Evolutionary conservation across 2,113 vertebrate species (phyloP).

Genomic region (Procavia capensis): DNA sequence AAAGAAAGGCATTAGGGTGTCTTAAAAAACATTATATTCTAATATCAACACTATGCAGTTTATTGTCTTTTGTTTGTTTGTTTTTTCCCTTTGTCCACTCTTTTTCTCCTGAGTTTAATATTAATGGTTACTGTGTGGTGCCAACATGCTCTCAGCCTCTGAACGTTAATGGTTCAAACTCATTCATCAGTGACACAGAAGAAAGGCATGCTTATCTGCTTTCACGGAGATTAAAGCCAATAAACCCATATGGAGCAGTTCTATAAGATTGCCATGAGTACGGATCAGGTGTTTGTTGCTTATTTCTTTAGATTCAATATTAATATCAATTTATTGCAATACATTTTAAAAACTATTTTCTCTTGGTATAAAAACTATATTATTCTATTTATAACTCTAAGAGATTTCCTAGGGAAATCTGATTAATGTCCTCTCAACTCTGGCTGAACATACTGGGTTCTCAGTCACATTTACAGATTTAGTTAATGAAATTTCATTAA

Average conservation of each 20-base stretch:
- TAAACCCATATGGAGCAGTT: neutral
- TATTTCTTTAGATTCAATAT: neutral
- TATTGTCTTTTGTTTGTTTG: no score
- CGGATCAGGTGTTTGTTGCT: no score
- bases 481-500: conserved; percentile 41
- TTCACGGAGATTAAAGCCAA: neutral
- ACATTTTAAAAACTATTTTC: neutral
- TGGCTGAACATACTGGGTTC: neutral
- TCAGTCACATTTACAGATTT: conserved; percentile 45
- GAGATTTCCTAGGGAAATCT: conserved; percentile 1
- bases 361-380: neutral
- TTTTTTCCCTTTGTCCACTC: no score
- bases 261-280: no score
- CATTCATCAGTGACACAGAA: no score
- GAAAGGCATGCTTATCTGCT: no score
- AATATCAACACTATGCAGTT: no score
- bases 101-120: neutral
- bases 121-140: neutral
- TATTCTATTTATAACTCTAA: conserved; percentile 25
- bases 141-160: no score
- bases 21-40: neutral
- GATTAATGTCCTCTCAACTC: conserved; percentile 13
- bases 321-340: neutral
- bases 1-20: neutral
- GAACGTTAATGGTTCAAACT: no score